A percentile compares a stretch with the other conserved stretches of the same genome.
Evolutionary conservation across 1,140 invertebrate genomes (phyloP).

Genomic region (Apolygus lucorum): DNA sequence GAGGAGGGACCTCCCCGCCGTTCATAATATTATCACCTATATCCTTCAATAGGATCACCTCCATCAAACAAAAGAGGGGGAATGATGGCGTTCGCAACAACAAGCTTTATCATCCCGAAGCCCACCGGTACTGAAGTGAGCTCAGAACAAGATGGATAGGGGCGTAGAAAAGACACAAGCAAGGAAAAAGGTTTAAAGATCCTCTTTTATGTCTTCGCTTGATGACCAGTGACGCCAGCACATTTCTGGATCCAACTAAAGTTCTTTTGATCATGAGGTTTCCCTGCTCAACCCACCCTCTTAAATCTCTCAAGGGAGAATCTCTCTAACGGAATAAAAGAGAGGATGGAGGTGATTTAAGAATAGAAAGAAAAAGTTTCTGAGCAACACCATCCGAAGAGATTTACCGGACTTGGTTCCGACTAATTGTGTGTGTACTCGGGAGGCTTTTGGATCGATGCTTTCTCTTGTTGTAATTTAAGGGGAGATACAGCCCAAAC

Average conservation of each 20-base stretch:
- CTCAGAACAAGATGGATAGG: background rate
- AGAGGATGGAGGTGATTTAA: background rate
- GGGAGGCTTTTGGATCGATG: too few relatives aligned
- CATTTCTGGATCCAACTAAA: background rate
- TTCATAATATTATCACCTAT: slow-evolving; percentile 15
- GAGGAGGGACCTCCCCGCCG: background rate
- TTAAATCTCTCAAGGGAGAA: too few relatives aligned
- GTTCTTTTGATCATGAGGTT: slow-evolving; percentile 3
- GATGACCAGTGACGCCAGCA: slow-evolving; percentile 12
- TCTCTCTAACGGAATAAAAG: too few relatives aligned
- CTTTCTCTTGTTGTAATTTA: too few relatives aligned
- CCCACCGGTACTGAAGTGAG: background rate
- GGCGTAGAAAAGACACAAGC: background rate
- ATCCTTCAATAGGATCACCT: slow-evolving; percentile 9
- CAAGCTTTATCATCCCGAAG: background rate
- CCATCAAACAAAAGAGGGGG: slow-evolving; percentile 2
- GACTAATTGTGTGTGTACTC: background rate
- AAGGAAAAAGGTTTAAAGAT: background rate
- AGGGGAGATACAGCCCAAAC: too few relatives aligned
- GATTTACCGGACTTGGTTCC: background rate
- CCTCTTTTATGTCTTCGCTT: background rate
- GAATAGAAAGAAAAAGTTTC: background rate
- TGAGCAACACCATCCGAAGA: background rate
- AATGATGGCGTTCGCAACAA: background rate
- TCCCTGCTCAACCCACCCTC: too few relatives aligned